Base-by-base conservation (phyloP, 2,797 vertebrate genomes). In the Myotis daubentonii region DNA sequence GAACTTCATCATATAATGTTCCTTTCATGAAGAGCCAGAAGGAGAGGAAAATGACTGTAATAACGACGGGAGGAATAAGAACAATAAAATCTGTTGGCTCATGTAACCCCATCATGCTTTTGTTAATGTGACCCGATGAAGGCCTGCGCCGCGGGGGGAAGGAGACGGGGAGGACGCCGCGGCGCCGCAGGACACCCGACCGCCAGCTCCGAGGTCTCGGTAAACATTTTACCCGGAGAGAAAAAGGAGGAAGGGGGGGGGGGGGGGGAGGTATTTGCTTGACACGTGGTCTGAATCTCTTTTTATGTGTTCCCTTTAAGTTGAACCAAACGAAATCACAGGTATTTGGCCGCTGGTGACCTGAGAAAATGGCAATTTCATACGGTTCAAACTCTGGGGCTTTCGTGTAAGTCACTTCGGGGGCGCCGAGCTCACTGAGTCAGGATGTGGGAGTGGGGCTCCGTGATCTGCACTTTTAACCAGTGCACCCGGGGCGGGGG, bases 11-110 rank as follows among this genome's bases (percentile, higher is more conserved):
- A 0, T 99, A 99, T 2, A 99, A 99, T 12, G 99, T 99, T 98
- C 99, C 99, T 97, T 99, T 99, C 99, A 99, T 99, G 98, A 99
- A 99, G 97, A 99, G 99, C 99, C 99, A 99, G 98, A 99, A 99
- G 98, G 99, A 99, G 94, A 99, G 99, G 98, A 99, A 99, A 98
- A 99, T 99, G 96, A 99, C 98, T 79, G 99, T 98, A 53, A 99
- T 99, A 96, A 99, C 99, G 97, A 99, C 98, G 25, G 99, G 98
- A 95, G 99, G 99, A 95, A 99, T 99, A 98, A 99, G 98, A 98
- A 99, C 98, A 97, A 99, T 99, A 87, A 99, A 99, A 98, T 99
- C 99, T 97, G 99, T 99, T 44, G 99, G 99, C 98, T 99, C 99
- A 0, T 99, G 99, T 97, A 99, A 98, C 97, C 99, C 99, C 99